A percentile compares a stretch with the other conserved stretches of the same genome.
Conservation (phyloP, 2,888 invertebrate genomes). For the Tuberolachnus salignus region DNA sequence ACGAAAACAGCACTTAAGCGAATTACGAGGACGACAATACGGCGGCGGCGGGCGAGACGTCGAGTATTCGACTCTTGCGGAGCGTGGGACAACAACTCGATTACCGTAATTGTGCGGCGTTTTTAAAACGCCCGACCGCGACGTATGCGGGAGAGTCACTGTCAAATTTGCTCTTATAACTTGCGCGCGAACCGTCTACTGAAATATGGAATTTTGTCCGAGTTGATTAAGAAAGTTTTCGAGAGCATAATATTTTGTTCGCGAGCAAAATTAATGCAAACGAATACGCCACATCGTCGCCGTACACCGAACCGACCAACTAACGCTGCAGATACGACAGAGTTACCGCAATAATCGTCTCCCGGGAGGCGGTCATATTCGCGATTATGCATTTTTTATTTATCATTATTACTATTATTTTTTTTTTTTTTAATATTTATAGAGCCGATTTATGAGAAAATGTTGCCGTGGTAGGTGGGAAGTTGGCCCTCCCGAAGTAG, state of each 20-base stretch:
- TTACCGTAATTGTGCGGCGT: slow-evolving; percentile 34
- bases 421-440: too few relatives aligned
- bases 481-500: too few relatives aligned
- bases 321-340: too few relatives aligned
- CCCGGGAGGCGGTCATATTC: too few relatives aligned
- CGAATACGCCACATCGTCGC: too few relatives aligned
- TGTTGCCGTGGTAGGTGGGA: too few relatives aligned
- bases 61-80: not conserved
- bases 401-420: too few relatives aligned
- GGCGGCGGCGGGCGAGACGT: slow-evolving; percentile 1
- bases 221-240: slow-evolving; percentile 42
- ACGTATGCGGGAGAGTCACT: slow-evolving; percentile 5
- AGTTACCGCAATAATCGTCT: too few relatives aligned
- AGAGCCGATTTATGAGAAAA: too few relatives aligned
- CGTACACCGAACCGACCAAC: too few relatives aligned
- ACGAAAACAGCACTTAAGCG: slow-evolving; percentile 52
- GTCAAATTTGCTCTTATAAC: slow-evolving; percentile 27
- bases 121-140: slow-evolving; percentile 20
- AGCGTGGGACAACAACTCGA: slow-evolving; percentile 26
- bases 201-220: slow-evolving; percentile 9
- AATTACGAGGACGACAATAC: slow-evolving; percentile 31
- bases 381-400: too few relatives aligned
- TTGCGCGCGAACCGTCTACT: not conserved
- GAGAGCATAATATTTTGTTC: slow-evolving; percentile 21
- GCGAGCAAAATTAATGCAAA: slow-evolving; percentile 32